Conservation (phyloP, 2,113 vertebrate genomes). For the Actinemys pallida region DNA sequence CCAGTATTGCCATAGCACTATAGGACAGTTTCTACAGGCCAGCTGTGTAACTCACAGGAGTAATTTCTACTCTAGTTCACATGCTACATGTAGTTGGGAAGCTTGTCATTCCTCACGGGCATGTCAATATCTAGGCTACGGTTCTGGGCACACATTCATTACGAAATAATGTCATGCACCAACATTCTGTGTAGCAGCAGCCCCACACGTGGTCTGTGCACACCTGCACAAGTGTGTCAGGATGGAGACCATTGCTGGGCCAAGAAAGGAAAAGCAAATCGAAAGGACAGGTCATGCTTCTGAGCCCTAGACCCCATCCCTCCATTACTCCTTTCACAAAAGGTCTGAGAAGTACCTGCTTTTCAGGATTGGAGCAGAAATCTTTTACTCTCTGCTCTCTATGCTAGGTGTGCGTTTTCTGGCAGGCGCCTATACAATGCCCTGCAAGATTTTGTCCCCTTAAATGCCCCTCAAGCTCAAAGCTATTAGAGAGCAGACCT, state of each 20-base stretch:
- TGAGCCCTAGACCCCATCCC: neutral
- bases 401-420: neutral
- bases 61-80: neutral
- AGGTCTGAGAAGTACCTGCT: neutral
- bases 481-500: neutral
- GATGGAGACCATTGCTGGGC: neutral
- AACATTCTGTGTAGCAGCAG: neutral
- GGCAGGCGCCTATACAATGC: neutral
- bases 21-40: neutral
- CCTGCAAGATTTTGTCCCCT: neutral
- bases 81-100: neutral
- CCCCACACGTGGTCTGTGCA: neutral
- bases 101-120: neutral
- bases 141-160: neutral
- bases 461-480: neutral
- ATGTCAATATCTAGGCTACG: neutral
- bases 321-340: neutral
- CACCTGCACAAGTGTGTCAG: neutral
- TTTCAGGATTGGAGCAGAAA: slow-evolving; percentile 6
- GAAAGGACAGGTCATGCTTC: neutral
- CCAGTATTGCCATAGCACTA: neutral
- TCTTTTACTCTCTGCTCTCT: neutral
- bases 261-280: neutral
- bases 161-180: neutral
- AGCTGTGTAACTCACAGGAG: neutral